Conservation (phyloP, 2,888 invertebrate species). For the Drosophila mercatorum region DNA sequence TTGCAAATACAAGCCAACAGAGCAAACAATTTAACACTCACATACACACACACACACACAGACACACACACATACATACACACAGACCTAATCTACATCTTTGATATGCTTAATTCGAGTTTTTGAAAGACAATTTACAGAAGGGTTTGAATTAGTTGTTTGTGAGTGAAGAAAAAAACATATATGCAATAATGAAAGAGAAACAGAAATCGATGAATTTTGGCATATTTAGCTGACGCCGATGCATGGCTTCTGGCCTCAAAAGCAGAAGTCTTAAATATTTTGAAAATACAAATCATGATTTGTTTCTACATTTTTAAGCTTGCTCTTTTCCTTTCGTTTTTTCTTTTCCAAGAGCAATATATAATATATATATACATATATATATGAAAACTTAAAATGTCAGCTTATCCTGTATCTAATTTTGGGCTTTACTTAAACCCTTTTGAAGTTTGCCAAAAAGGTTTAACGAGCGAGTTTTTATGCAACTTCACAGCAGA, state of each 20-base stretch:
- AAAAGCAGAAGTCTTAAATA: background rate
- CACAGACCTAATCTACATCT: constrained; percentile 4
- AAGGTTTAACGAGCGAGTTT: constrained; percentile 46
- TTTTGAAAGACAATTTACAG: constrained; percentile 75
- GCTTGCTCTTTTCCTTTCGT: background rate
- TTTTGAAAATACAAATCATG: constrained; percentile 1
- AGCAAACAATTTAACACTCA: constrained; percentile 18
- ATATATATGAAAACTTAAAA: constrained; percentile 4
- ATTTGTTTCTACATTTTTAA: background rate
- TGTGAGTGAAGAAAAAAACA: constrained; percentile 18
- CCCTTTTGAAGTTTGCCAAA: constrained; percentile 17
- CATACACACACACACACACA: background rate
- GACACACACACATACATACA: background rate
- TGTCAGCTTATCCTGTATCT: constrained; percentile 13
- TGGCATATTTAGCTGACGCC: constrained; percentile 21
- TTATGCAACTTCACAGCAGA: constrained; percentile 77
- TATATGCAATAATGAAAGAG: background rate
- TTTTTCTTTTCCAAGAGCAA: background rate
- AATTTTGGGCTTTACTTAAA: constrained; percentile 14
- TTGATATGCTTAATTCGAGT: constrained; percentile 25
- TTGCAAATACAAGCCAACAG: constrained; percentile 46
- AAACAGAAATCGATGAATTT: constrained; percentile 81
- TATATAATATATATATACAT: background rate
- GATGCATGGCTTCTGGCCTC: background rate
- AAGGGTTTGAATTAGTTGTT: constrained; percentile 69